phyloP scores from a whole-genome alignment of 2,888 invertebrate genomes.

The Limenitis camilla region DNA sequence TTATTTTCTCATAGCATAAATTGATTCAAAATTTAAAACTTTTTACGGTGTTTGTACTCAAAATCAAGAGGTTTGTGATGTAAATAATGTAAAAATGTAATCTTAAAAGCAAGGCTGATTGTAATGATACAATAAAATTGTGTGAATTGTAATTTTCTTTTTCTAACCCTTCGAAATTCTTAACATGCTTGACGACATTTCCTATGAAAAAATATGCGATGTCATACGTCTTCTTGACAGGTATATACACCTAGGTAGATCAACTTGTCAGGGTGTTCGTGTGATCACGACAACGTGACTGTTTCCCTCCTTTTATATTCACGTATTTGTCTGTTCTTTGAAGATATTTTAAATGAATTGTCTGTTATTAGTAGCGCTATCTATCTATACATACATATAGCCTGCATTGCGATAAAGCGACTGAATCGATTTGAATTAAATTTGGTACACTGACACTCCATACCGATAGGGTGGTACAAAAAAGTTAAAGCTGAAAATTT shows the following conservation, averaged over 20 bases:
- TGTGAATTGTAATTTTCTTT: conserved; percentile 46
- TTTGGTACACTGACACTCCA: neutral
- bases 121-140: conserved; percentile 74
- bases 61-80: conserved; percentile 54
- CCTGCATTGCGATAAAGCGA: neutral
- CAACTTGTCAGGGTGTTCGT: neutral
- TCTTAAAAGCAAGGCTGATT: conserved; percentile 74
- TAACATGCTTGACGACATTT: conserved; percentile 1
- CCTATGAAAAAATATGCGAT: conserved; percentile 1
- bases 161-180: conserved; percentile 13
- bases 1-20: conserved; percentile 28
- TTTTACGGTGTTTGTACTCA: conserved; percentile 69
- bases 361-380: neutral
- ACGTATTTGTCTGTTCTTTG: too few relatives aligned
- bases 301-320: neutral
- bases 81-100: conserved; percentile 69
- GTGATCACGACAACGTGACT: neutral
- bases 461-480: too few relatives aligned
- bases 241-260: conserved; percentile 2
- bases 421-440: neutral
- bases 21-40: conserved; percentile 41
- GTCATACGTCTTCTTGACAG: conserved; percentile 4
- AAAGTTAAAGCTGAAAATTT: too few relatives aligned
- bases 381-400: neutral
- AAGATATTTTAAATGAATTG: too few relatives aligned